These are phyloP conservation scores for Perognathus longimembris DNA, from an alignment of 2,113 vertebrate species.

Conservation along the genomic window DNA sequence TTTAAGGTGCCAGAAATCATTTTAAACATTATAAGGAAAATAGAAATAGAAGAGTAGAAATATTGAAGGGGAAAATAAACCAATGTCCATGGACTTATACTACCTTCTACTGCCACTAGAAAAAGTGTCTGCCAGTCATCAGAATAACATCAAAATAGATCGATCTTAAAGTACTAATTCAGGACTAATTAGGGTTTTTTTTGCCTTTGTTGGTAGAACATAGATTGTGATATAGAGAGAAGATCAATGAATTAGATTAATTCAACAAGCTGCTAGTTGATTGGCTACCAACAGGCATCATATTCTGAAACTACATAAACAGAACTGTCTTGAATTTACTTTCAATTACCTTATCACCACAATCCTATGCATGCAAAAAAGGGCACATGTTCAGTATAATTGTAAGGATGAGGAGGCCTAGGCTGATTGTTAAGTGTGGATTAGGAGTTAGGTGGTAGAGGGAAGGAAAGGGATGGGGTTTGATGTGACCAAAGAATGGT, in stretches of 20 bases:
- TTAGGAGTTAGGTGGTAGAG: background rate
- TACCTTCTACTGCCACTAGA: background rate
- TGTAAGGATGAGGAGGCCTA: background rate
- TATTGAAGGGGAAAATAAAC: background rate
- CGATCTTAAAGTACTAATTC: background rate
- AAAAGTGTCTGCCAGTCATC: background rate
- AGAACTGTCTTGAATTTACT: background rate
- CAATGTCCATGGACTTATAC: background rate
- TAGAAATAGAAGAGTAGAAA: background rate
- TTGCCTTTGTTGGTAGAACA: background rate
- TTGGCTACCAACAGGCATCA: background rate
- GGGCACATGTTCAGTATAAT: background rate
- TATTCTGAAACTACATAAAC: constrained; percentile 4
- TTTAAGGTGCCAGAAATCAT: background rate
- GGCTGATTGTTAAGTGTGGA: background rate
- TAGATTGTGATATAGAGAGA: background rate
- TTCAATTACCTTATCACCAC: background rate
- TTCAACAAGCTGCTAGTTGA: background rate
- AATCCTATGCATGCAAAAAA: background rate
- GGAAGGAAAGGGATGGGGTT: background rate
- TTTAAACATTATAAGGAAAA: too few relatives aligned
- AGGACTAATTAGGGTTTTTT: background rate
- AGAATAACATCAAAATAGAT: background rate
- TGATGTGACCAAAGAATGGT: background rate
- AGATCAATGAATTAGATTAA: background rate